A percentile compares a stretch with the other conserved stretches of the same genome.
Evolutionary conservation across 1,140 invertebrate species (phyloP).

Genomic region (Eumaeus atala): DNA sequence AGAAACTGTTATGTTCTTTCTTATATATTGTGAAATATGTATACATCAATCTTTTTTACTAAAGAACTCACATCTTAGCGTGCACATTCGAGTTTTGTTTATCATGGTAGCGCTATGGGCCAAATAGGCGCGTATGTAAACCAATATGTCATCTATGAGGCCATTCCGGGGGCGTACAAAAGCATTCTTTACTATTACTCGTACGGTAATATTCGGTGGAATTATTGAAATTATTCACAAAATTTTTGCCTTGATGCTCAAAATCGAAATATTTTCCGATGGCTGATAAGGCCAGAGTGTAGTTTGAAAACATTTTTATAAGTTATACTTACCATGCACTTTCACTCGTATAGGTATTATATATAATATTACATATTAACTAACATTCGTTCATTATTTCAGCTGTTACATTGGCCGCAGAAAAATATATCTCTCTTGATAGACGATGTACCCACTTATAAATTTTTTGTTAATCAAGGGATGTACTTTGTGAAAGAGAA

Average conservation of each 20-base stretch:
- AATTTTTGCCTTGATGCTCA: slow-evolving; percentile 38
- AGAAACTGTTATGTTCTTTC: too few relatives aligned
- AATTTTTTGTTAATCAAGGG: not conserved
- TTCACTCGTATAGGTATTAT: too few relatives aligned
- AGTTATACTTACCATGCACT: not conserved
- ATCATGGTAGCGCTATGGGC: slow-evolving; percentile 14
- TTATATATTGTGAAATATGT: too few relatives aligned
- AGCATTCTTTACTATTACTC: slow-evolving; percentile 55
- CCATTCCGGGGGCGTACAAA: slow-evolving; percentile 37
- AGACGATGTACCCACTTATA: not conserved
- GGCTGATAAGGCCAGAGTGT: slow-evolving; percentile 13
- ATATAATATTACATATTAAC: too few relatives aligned
- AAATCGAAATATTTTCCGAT: slow-evolving; percentile 24
- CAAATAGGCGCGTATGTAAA: slow-evolving; percentile 34
- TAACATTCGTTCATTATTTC: too few relatives aligned
- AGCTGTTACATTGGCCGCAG: too few relatives aligned
- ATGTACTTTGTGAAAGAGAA: too few relatives aligned
- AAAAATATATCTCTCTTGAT: too few relatives aligned
- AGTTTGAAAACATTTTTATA: slow-evolving; percentile 13
- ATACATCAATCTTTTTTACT: too few relatives aligned
- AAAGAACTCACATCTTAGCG: too few relatives aligned
- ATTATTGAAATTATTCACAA: slow-evolving; percentile 54
- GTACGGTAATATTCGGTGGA: slow-evolving; percentile 49
- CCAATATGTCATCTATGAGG: slow-evolving; percentile 48
- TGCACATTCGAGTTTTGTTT: slow-evolving; percentile 6